These are phyloP conservation scores for Ameiurus melas DNA, from an alignment of 2,113 vertebrate genomes.

Conservation along the genomic window DNA sequence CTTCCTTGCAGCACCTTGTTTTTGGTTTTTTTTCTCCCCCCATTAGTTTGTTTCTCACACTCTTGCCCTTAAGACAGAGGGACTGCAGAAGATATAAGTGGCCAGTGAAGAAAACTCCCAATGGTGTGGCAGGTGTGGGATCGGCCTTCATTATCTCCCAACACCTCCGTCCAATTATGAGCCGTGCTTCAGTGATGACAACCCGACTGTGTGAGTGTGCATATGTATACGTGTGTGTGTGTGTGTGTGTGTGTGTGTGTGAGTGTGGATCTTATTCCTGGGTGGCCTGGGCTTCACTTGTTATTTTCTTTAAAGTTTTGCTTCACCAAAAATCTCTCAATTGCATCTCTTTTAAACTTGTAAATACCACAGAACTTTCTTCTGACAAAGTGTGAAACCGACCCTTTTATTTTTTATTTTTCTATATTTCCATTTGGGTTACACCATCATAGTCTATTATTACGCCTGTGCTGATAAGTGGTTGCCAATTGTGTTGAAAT, in stretches of 20 bases:
- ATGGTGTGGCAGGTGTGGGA: conserved; percentile 75
- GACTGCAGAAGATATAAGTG: conserved; percentile 75
- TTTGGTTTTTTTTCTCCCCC: conserved; percentile 55
- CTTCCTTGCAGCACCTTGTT: conserved; percentile 66
- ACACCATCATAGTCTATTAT: not conserved
- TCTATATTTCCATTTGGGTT: not conserved
- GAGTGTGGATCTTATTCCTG: conserved; percentile 11
- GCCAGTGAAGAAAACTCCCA: conserved; percentile 76
- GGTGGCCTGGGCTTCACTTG: conserved; percentile 34
- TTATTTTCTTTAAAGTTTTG: conserved; percentile 37
- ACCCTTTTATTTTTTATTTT: not conserved
- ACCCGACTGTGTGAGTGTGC: conserved; percentile 25
- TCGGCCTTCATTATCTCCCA: conserved; percentile 78
- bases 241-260: conserved; percentile 1
- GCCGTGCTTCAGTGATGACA: conserved; percentile 69
- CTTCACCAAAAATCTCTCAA: conserved; percentile 14
- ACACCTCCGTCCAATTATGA: conserved; percentile 80
- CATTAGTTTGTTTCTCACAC: conserved; percentile 74
- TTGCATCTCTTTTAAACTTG: conserved; percentile 29
- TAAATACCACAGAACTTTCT: conserved; percentile 33
- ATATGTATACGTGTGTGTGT: not conserved
- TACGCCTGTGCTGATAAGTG: not conserved
- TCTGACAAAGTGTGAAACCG: not conserved
- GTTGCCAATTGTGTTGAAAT: not conserved
- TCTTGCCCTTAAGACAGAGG: conserved; percentile 73